Evolutionary conservation across 2,888 invertebrate genomes (phyloP), one percentile per base, ranked within the genome.

Genomic region (Branchipolynoe longqiensis): DNA sequence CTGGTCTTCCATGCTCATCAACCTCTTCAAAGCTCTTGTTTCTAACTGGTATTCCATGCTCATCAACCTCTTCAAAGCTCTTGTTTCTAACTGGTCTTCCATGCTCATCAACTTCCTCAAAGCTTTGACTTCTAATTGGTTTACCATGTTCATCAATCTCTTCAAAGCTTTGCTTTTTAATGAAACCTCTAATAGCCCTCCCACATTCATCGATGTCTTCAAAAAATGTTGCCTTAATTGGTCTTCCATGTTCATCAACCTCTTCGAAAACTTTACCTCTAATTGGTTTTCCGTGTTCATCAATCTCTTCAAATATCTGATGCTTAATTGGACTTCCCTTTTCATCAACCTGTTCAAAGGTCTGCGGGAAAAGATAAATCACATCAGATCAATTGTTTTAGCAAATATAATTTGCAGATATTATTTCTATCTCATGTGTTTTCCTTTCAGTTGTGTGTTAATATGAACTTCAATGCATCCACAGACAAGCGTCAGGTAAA

Each of bases 241-340:
- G 62, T 14, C 28, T 31, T 14, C 62, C 62, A n/a, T 62, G 62
- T 28, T 62, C 62, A 62, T 62, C 62, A 18, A 31, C 31, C 14
- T 62, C 62, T 14, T 62, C 28, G 31, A 62, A 28, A 2, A 3
- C 62, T 31, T 18, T 48, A 12, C 48, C 48, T 18, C 8, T 48
- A n/a, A 82, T 14, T 58, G 73, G 84, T 28, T 33, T n/a, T 1
- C 82, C 85, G 48, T 85, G 74, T 33, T 82, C 81, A 85, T 85
- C 81, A 48, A 62, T 25, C 8, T 59, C 83, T n/a, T 54, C 54
- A 54, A 48, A 78, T 12, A 31, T 18, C 78, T 78, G 73, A 31
- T 18, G 28, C 28, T 36, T 28, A n/a, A 82, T 14, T 28, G 73
- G 84, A 22, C 54, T 25, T 4, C 84, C 84, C 38, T 84, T 31